Base-by-base conservation (phyloP, 2,113 vertebrate species). In the Girardinichthys multiradiatus region DNA sequence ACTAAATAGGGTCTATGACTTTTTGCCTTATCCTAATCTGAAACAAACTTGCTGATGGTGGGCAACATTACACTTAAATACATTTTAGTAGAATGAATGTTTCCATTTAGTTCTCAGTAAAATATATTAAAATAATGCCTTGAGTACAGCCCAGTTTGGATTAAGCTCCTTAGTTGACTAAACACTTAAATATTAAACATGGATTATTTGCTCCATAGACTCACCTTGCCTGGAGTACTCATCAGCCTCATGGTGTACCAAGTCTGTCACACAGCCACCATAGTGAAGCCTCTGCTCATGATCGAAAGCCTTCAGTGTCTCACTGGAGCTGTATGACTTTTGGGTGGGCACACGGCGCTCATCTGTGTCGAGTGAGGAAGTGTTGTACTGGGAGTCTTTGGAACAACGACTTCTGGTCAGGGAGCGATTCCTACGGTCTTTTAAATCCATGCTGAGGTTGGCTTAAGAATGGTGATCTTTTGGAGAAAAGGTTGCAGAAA, bases 261-360 rank as follows among this genome's bases (percentile, higher is more conserved):
- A 94, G 87, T 99, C 97, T 0, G 96, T 94, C 77, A 98, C 95
- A 42, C 97, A 93, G 81, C 96, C 97, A 0, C 96, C 95, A 1
- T 99, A 99, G 87, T 96, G 96, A 91, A 99, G 94, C 86, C 96
- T 95, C 86, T 95, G 94, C 78, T 99, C 97, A 0, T 98, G 97
- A 81, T 99, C 97, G 1, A 97, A 99, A 0, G 96, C 98, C 88
- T 99, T 99, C 42, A 99, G 95, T 0, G 97, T 99, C 93, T 99
- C 97, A 0, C 96, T 99, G 83, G 98, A 98, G 93, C 96, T 99
- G 87, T 98, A 99, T 24, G 97, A 98, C 79, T 98, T 99, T 94
- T 99, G 97, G 0, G 97, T 99, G 45, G 97, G 97, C 57, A 99
- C 97, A 1, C 97, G 95, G 81, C 97, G 97, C 87, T 98, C 96